A percentile compares a stretch with the other conserved stretches of the same genome.
Evolutionary conservation across 2,797 vertebrate species (phyloP).

Genomic region (Orientallactaga sibirica): DNA sequence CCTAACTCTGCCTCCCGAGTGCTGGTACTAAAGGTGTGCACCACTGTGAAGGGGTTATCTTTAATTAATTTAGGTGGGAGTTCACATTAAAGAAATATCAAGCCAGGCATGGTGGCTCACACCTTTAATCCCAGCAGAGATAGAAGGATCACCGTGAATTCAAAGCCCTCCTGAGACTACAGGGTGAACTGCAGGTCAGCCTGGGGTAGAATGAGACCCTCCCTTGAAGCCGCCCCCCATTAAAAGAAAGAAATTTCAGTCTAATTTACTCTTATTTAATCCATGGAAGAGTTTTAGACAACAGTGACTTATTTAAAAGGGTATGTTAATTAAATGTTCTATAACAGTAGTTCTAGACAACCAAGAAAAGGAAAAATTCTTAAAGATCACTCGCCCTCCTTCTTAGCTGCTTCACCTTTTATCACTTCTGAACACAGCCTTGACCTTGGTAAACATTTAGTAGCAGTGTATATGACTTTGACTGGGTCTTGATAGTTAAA

Average conservation of each 20-base stretch:
- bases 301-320: conserved; percentile 33
- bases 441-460: conserved; percentile 46
- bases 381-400: not conserved
- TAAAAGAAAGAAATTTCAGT: conserved; percentile 48
- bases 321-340: conserved; percentile 5
- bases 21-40: too few species aligned
- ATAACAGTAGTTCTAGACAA: conserved; percentile 8
- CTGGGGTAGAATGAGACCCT: too few species aligned
- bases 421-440: not conserved
- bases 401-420: not conserved
- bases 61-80: conserved; percentile 28
- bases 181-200: too few species aligned
- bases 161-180: too few species aligned
- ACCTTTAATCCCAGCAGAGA: too few species aligned
- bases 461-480: conserved; percentile 11
- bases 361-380: conserved; percentile 52
- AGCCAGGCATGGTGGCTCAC: too few species aligned
- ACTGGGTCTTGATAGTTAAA: conserved; percentile 11
- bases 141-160: too few species aligned
- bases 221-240: too few species aligned
- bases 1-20: too few species aligned
- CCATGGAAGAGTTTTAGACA: conserved; percentile 8
- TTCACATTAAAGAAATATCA: conserved; percentile 55
- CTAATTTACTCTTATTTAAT: conserved; percentile 38
- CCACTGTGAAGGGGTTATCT: not conserved